Percentiles rank a stretch among this genome's conserved stretches.
phyloP scores from a whole-genome alignment of 2,113 vertebrate species.

The Nothobranchius kuhntae region DNA sequence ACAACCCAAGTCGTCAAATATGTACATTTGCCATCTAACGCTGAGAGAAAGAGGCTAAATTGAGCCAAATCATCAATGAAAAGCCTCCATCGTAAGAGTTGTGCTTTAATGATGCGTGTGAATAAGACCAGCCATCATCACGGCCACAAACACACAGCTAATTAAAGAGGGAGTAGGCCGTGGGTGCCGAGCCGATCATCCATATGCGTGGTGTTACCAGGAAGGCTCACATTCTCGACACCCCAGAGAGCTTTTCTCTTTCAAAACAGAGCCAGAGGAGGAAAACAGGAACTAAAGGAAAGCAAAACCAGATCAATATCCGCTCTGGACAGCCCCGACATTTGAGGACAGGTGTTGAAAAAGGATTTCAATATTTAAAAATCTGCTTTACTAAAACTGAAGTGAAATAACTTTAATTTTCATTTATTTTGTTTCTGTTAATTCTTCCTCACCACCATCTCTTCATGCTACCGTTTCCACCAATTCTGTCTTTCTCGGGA shows the following conservation, averaged over 20 bases:
- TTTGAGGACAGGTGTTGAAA: neutral
- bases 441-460: too few species aligned
- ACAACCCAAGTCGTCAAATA: too few species aligned
- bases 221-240: slow-evolving; percentile 9
- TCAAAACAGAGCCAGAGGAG: slow-evolving; percentile 14
- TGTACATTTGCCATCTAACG: too few species aligned
- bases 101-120: slow-evolving; percentile 7
- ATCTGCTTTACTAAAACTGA: too few species aligned
- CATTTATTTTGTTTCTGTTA: neutral
- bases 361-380: neutral
- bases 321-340: neutral
- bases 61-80: too few species aligned
- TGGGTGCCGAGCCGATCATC: slow-evolving; percentile 51
- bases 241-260: slow-evolving; percentile 30
- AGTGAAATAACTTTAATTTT: neutral
- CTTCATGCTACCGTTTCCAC: too few species aligned
- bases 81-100: neutral
- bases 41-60: too few species aligned
- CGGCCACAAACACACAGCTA: slow-evolving; percentile 9
- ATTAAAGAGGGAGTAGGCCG: slow-evolving; percentile 42
- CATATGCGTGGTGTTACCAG: slow-evolving; percentile 38
- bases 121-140: slow-evolving; percentile 6
- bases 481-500: too few species aligned
- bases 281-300: slow-evolving; percentile 12
- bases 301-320: slow-evolving; percentile 38